Conservation (phyloP, 92 coral and sea anemone genomes). For the Paragorgia papillata region DNA sequence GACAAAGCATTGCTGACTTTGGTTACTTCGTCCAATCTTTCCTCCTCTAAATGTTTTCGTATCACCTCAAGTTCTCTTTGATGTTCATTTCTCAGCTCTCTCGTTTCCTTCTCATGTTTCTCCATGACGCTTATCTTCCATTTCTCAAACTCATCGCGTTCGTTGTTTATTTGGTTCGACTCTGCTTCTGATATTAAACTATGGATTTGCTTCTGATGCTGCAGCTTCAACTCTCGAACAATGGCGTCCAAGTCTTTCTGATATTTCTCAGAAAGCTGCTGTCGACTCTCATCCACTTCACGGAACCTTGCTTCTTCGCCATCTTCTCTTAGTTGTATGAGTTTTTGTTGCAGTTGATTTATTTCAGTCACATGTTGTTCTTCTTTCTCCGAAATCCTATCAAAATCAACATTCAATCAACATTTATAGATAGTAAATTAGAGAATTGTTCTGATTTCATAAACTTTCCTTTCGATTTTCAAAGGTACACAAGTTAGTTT, state of each 20-base stretch:
- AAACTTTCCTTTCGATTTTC: too few relatives aligned
- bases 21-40: slow-evolving; percentile 70
- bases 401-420: too few relatives aligned
- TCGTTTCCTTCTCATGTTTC: slow-evolving; percentile 59
- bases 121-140: slow-evolving; percentile 30
- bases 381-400: slow-evolving; percentile 79
- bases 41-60: slow-evolving; percentile 71
- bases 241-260: slow-evolving; percentile 66
- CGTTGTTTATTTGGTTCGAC: slow-evolving; percentile 23
- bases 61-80: slow-evolving; percentile 75
- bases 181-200: slow-evolving; percentile 41
- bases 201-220: slow-evolving; percentile 29
- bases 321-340: slow-evolving; percentile 64
- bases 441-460: too few relatives aligned
- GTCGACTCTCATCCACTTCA: slow-evolving; percentile 73
- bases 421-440: too few relatives aligned
- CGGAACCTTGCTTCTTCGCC: slow-evolving; percentile 63
- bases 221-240: slow-evolving; percentile 36
- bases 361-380: slow-evolving; percentile 66
- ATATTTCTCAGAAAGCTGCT: slow-evolving; percentile 73
- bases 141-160: slow-evolving; percentile 15
- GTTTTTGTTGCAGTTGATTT: slow-evolving; percentile 70
- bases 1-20: slow-evolving; percentile 73
- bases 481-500: too few relatives aligned
- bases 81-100: slow-evolving; percentile 61